Base-by-base conservation (phyloP, 2,888 invertebrate species). In the Neoaliturus tenellus region DNA sequence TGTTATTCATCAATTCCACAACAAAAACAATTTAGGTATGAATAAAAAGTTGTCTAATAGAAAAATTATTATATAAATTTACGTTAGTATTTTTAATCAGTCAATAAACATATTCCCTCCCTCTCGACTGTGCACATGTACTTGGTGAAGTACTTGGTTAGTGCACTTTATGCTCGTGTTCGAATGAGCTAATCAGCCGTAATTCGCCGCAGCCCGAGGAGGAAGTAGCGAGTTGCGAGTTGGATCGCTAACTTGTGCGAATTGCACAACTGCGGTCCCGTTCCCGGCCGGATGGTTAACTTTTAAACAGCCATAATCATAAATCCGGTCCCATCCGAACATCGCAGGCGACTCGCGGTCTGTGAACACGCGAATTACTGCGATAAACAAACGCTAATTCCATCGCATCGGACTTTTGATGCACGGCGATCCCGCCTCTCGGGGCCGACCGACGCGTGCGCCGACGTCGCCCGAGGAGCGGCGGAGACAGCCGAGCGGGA, bases 271-370 rank as follows among this genome's bases (percentile, higher is more conserved):
- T 28, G 62, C 62, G 62, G 62, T 23, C 55, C 3, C 10, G n/a
- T 23, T n/a, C 4, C 51, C 51, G n/a, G 6, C 58, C 58, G 20
- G 5, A 1, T 35, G 39, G 14, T 58, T 69, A 69, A 69, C 69
- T 69, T 69, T 67, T 69, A 69, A 69, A 69, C 69, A 69, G 23
- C 67, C 28, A 67, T 67, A 67, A 69, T 69, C 69, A 35, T 69
- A 69, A 69, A 69, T 69, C 69, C n/a, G 35, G 20, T 1, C 39
- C 23, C 3, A 58, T 58, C 25, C 67, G 33, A 35, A 25, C 67
- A 17, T 25, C 62, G 17, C 62, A 25, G 25, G 25, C 62, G 25
- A 62, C 5, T 67, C 67, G 69, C 39, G 69, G 69, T 69, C 14
- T 69, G 20, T 23, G 31, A 69, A 69, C 69, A 39, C 69, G 69